phyloP scores from a whole-genome alignment of 2,797 vertebrate genomes.

The Thamnophis elegans region DNA sequence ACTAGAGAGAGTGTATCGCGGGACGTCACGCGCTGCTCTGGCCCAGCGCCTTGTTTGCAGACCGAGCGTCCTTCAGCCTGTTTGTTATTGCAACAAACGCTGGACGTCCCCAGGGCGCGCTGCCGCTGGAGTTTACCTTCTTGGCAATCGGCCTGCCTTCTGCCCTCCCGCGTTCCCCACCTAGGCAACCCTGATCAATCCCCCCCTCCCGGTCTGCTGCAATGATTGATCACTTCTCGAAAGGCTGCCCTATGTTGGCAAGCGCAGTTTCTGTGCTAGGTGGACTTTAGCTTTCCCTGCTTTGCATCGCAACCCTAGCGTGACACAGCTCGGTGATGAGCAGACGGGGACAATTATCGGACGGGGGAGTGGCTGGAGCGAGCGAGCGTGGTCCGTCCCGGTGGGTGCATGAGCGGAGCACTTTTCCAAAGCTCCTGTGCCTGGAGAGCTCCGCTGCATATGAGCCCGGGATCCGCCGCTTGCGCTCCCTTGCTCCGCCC shows the following conservation, averaged over 20 bases:
- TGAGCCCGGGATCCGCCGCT: not conserved
- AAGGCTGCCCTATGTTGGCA: not conserved
- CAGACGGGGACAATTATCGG: not conserved
- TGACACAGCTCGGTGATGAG: slow-evolving; percentile 42
- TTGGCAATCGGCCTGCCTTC: not conserved
- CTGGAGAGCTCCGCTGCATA: slow-evolving; percentile 38
- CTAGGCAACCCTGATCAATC: not conserved
- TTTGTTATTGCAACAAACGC: not conserved
- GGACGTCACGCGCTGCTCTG: not conserved
- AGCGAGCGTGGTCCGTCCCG: not conserved
- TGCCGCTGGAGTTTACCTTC: not conserved
- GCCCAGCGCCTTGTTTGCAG: not conserved
- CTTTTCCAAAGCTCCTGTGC: not conserved
- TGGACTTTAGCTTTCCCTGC: not conserved
- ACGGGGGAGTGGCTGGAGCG: slow-evolving; percentile 1
- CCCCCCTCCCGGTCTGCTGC: too few relatives aligned
- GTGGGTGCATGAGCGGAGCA: not conserved
- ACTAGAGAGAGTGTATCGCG: not conserved
- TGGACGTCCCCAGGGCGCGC: not conserved
- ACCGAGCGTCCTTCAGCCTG: not conserved
- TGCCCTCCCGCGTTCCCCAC: not conserved
- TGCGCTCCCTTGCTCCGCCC: not conserved
- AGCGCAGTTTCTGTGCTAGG: not conserved
- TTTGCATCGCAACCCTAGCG: slow-evolving; percentile 2
- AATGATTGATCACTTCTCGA: not conserved